Base-by-base conservation (phyloP, 2,113 vertebrate genomes). In the Phalacrocorax pelagicus region DNA sequence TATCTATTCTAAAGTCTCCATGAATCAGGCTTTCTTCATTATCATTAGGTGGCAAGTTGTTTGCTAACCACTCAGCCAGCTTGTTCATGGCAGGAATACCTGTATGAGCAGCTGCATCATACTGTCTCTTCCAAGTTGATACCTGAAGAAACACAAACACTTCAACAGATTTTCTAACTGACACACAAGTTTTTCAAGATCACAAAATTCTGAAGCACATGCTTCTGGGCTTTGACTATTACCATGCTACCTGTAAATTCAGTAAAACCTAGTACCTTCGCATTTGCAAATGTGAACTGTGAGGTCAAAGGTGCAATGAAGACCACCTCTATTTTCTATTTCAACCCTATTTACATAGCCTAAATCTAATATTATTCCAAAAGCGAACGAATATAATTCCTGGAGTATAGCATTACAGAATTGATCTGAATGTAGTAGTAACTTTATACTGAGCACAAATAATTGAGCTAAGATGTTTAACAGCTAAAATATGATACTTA, bases 71-170 rank as follows among this genome's bases (percentile, higher is more conserved):
- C 34, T 98, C 95, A 32, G 98, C 98, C 16, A 99, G 98, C 58
- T 98, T 83, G 27, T 97, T 98, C 99, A 99, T 98, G 70, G 98
- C 98, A 90, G 98, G 98, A 90, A 99, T 98, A 81, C 98, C 97
- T 88, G 90, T 97, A 91, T 99, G 98, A 69, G 98, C 98, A 3
- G 99, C 85, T 36, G 99, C 98, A 29, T 93, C 97, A 94, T 99
- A 99, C 78, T 99, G 99, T 84, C 98, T 99, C n/a, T 98, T 99
- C 99, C 99, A 99, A 34, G 98, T 99, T 34, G 97, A 98, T 23
- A 99, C 99, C 99, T 99, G 40, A 72, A 90, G 82, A 88, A n/a
- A 92, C 6, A 71, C 7, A 89, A 94, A 77, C 44, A 57, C 27
- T 55, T 30, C 32, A 88, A 62, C 12, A 86, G 40, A 40, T 52